Evolutionary conservation across 2,797 vertebrate species (phyloP).

Genomic region (Brachyalestes nurse): DNA sequence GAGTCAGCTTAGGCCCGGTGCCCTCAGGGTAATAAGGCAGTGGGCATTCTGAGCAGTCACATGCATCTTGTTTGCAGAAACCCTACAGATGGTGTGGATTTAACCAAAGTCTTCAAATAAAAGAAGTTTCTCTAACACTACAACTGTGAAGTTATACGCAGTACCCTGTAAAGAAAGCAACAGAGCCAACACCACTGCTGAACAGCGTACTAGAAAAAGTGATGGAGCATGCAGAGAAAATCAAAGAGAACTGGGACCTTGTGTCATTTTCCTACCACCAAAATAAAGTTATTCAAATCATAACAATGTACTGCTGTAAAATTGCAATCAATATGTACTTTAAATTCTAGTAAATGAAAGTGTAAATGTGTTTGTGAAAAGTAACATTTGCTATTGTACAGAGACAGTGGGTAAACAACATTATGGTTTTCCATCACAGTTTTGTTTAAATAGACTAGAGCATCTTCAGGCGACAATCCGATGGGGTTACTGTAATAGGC

Average conservation of each 20-base stretch:
- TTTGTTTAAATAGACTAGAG: neutral
- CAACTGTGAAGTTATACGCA: neutral
- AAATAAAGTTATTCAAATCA: neutral
- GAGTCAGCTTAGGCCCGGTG: constrained; percentile 29
- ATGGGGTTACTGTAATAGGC: neutral
- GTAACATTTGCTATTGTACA: neutral
- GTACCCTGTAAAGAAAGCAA: constrained; percentile 49
- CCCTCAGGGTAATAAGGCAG: constrained; percentile 26
- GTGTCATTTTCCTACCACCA: neutral
- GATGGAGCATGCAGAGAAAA: neutral
- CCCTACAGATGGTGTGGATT: neutral
- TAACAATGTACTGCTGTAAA: neutral
- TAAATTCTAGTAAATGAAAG: neutral
- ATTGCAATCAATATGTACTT: neutral
- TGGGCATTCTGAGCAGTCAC: constrained; percentile 44
- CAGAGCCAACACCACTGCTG: constrained; percentile 30
- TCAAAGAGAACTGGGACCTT: neutral
- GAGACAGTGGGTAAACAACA: neutral
- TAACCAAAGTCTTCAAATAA: neutral
- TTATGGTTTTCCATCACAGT: neutral
- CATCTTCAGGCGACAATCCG: neutral
- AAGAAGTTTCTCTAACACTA: neutral
- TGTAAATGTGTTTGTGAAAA: neutral
- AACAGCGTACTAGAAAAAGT: neutral
- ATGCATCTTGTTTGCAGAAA: neutral